Conservation (phyloP, 1,140 invertebrate species). For the Drosophila kepulauana region DNA sequence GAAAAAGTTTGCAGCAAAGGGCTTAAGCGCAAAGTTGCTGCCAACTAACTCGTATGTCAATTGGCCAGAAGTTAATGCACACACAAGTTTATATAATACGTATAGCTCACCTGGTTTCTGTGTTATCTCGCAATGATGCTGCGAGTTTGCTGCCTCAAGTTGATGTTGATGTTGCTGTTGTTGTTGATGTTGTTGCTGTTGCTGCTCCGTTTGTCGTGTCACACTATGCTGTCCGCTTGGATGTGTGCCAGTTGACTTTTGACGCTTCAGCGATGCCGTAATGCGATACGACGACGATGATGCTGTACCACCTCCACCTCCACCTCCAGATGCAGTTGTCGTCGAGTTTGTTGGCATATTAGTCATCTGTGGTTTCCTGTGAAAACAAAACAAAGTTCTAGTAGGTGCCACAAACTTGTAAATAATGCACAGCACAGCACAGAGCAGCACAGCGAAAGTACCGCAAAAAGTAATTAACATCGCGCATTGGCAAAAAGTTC, state of each 20-base stretch:
- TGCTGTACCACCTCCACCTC: not conserved
- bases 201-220: constrained; percentile 53
- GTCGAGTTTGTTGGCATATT: constrained; percentile 70
- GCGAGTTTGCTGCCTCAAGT: constrained; percentile 50
- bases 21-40: not conserved
- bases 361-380: constrained; percentile 72
- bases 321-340: constrained; percentile 33
- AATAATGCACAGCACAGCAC: constrained; percentile 13
- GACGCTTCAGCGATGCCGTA: constrained; percentile 67
- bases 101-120: constrained; percentile 68
- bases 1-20: constrained; percentile 32
- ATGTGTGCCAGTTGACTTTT: constrained; percentile 70
- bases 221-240: constrained; percentile 72
- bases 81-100: not conserved
- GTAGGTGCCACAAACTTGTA: not conserved
- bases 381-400: not conserved
- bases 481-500: not conserved
- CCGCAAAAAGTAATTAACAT: constrained; percentile 1
- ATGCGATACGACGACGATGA: constrained; percentile 59
- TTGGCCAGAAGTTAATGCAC: constrained; percentile 37
- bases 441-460: constrained; percentile 28
- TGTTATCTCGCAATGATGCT: constrained; percentile 67
- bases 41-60: constrained; percentile 10
- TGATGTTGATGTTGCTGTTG: constrained; percentile 26
- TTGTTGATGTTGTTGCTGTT: constrained; percentile 40